These are phyloP conservation scores for Lithophane ornitopus DNA, from an alignment of 2,888 invertebrate genomes.

Conservation along the genomic window DNA sequence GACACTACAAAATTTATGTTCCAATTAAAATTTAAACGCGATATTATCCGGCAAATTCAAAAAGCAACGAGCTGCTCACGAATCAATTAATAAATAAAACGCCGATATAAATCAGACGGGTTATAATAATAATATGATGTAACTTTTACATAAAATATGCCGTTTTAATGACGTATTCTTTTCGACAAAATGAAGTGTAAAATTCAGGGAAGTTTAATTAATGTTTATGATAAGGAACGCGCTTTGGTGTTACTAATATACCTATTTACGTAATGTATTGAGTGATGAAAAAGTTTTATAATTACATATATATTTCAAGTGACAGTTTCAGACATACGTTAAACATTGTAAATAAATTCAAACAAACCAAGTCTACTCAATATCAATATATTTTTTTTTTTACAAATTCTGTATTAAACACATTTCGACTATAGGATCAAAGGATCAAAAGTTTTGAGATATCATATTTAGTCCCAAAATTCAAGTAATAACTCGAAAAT, in stretches of 20 bases:
- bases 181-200: constrained; percentile 40
- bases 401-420: not conserved
- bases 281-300: not conserved
- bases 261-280: not conserved
- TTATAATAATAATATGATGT: constrained; percentile 49
- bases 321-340: not conserved
- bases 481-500: too few relatives aligned
- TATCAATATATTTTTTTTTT: not conserved
- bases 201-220: constrained; percentile 52
- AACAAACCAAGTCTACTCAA: too few relatives aligned
- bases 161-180: constrained; percentile 47
- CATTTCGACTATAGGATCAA: not conserved
- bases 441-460: not conserved
- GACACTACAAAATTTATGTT: constrained; percentile 71
- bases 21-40: constrained; percentile 73
- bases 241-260: not conserved
- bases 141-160: constrained; percentile 44
- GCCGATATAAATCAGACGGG: constrained; percentile 67
- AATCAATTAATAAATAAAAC: constrained; percentile 73
- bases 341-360: not conserved
- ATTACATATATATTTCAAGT: not conserved
- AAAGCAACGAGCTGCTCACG: constrained; percentile 65
- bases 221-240: constrained; percentile 7
- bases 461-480: not conserved
- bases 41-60: constrained; percentile 70